phyloP scores from a whole-genome alignment of 2,797 vertebrate species.

The Australoheros facetus region DNA sequence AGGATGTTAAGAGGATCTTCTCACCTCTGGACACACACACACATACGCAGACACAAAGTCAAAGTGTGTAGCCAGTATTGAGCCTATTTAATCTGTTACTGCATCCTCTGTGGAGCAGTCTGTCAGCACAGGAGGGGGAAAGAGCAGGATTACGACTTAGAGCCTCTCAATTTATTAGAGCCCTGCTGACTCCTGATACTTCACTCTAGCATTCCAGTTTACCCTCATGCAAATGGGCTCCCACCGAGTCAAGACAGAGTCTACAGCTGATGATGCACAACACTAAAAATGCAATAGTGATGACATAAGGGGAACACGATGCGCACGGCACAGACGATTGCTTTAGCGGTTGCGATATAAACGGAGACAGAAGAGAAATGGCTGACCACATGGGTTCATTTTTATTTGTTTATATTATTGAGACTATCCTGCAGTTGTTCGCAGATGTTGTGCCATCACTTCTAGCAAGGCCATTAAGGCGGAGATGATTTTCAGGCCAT shows the following conservation, averaged over 20 bases:
- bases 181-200: conserved; percentile 53
- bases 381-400: conserved; percentile 18
- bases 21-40: conserved; percentile 37
- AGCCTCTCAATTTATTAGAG: conserved; percentile 60
- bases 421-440: conserved; percentile 27
- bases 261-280: conserved; percentile 3
- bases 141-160: conserved; percentile 54
- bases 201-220: conserved; percentile 28
- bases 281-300: conserved; percentile 25
- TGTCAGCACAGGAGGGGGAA: conserved; percentile 56
- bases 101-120: conserved; percentile 56
- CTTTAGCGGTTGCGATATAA: neutral
- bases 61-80: conserved; percentile 29
- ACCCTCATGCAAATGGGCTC: conserved; percentile 43
- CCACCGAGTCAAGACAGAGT: neutral
- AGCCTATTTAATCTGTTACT: conserved; percentile 64
- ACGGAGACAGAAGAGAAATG: conserved; percentile 9
- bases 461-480: conserved; percentile 46
- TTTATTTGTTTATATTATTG: conserved; percentile 23
- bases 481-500: conserved; percentile 48
- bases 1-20: conserved; percentile 53
- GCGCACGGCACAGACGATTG: conserved; percentile 1
- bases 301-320: conserved; percentile 7
- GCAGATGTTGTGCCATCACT: conserved; percentile 55
- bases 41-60: conserved; percentile 3